A percentile compares a stretch with the other conserved stretches of the same genome.
phyloP scores from a whole-genome alignment of 2,888 invertebrate species.

The Cloeon dipterum region DNA sequence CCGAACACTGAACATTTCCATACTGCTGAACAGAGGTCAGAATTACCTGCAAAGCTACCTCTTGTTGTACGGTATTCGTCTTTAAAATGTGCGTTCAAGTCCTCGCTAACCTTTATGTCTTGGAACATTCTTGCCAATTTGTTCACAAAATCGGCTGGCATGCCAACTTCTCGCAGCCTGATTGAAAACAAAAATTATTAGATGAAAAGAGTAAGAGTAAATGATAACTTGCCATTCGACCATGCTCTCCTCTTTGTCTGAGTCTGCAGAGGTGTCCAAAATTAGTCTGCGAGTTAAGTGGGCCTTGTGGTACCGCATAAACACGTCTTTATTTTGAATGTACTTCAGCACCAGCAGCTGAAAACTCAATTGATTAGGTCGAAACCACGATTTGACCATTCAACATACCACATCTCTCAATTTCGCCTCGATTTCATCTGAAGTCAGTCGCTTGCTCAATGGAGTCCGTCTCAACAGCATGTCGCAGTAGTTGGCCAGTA shows the following conservation, averaged over 20 bases:
- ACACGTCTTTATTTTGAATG: constrained; percentile 98
- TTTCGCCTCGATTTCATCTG: constrained; percentile 88
- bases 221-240: constrained; percentile 55
- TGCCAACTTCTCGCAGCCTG: constrained; percentile 72
- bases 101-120: constrained; percentile 95
- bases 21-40: neutral
- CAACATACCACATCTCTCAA: constrained; percentile 65
- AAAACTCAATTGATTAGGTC: constrained; percentile 8
- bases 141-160: constrained; percentile 99
- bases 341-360: constrained; percentile 86
- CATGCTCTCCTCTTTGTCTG: constrained; percentile 98
- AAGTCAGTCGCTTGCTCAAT: constrained; percentile 83
- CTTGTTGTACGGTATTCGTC: constrained; percentile 47
- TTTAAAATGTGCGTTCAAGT: constrained; percentile 82
- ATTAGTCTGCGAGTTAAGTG: constrained; percentile 90
- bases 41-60: constrained; percentile 24
- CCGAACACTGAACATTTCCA: neutral
- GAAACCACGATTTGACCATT: neutral
- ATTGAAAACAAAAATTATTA: constrained; percentile 1
- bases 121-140: constrained; percentile 95
- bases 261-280: constrained; percentile 93
- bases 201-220: neutral
- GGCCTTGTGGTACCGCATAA: constrained; percentile 98
- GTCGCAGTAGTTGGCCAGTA: constrained; percentile 98
- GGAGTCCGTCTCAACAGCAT: constrained; percentile 92